Conservation (phyloP, 2,888 invertebrate species). For the Odontocerum albicorne region DNA sequence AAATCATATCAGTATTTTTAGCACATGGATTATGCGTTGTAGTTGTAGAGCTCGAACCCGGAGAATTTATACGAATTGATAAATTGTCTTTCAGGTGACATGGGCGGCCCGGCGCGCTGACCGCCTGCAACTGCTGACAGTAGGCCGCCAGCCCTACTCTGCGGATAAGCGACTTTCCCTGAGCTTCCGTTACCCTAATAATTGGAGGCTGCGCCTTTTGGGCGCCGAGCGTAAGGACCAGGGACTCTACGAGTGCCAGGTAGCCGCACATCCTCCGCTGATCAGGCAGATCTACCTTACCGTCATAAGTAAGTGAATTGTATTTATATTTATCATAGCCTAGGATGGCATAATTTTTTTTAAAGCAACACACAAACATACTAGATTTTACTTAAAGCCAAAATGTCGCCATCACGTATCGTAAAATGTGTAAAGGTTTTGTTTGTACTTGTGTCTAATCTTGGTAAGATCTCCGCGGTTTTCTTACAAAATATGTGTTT, state of each 20-base stretch:
- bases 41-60: too few species aligned
- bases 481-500: too few species aligned
- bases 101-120: slow-evolving; percentile 61
- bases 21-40: too few species aligned
- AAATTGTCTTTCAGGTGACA: slow-evolving; percentile 52
- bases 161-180: slow-evolving; percentile 60
- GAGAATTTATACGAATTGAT: neutral
- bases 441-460: too few species aligned
- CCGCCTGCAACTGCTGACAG: slow-evolving; percentile 60
- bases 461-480: too few species aligned
- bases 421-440: too few species aligned
- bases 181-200: slow-evolving; percentile 62
- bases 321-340: neutral
- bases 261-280: slow-evolving; percentile 64
- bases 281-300: slow-evolving; percentile 61
- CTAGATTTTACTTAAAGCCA: too few species aligned
- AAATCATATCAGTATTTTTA: too few species aligned
- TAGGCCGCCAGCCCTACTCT: slow-evolving; percentile 59
- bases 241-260: slow-evolving; percentile 66
- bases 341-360: too few species aligned
- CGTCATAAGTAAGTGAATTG: slow-evolving; percentile 45
- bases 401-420: too few species aligned
- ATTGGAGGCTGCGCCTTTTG: slow-evolving; percentile 64
- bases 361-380: too few species aligned
- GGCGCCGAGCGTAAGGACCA: slow-evolving; percentile 61